phyloP scores from a whole-genome alignment of 1,140 invertebrate species.

The Limonius californicus region DNA sequence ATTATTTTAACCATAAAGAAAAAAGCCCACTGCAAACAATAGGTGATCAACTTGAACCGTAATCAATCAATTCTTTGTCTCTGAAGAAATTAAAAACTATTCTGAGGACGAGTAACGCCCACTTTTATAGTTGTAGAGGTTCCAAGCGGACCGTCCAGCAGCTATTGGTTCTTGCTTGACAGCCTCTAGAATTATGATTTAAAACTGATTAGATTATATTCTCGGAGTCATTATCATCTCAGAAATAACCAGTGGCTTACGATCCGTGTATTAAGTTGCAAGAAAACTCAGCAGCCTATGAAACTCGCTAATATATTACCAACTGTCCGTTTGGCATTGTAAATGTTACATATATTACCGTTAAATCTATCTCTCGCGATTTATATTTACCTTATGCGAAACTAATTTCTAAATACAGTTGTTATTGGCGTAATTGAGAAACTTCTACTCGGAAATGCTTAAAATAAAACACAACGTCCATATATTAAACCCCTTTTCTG shows the following conservation, averaged over 20 bases:
- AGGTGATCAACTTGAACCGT: slow-evolving; percentile 28
- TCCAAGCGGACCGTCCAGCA: slow-evolving; percentile 25
- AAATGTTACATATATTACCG: background rate
- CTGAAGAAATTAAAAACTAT: slow-evolving; percentile 32
- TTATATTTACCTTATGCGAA: too few relatives aligned
- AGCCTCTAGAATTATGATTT: slow-evolving; percentile 26
- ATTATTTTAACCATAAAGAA: background rate
- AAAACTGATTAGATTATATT: slow-evolving; percentile 27
- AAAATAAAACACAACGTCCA: too few relatives aligned
- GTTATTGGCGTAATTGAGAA: too few relatives aligned
- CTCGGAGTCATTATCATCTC: slow-evolving; percentile 23
- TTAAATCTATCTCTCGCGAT: too few relatives aligned
- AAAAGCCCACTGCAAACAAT: slow-evolving; percentile 23
- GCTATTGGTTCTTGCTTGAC: slow-evolving; percentile 30
- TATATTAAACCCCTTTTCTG: too few relatives aligned
- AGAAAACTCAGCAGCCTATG: too few relatives aligned
- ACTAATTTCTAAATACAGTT: too few relatives aligned
- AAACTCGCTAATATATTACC: background rate
- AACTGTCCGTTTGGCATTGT: background rate
- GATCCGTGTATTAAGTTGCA: background rate
- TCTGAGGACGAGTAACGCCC: slow-evolving; percentile 27
- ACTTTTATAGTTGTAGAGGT: slow-evolving; percentile 29
- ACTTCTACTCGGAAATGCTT: too few relatives aligned
- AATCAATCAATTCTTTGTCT: slow-evolving; percentile 34
- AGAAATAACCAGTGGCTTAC: background rate